A percentile compares a stretch with the other conserved stretches of the same genome.
Evolutionary conservation across 92 coral and sea anemone genomes (phyloP).

Genomic region (Epizoanthus stellaris): DNA sequence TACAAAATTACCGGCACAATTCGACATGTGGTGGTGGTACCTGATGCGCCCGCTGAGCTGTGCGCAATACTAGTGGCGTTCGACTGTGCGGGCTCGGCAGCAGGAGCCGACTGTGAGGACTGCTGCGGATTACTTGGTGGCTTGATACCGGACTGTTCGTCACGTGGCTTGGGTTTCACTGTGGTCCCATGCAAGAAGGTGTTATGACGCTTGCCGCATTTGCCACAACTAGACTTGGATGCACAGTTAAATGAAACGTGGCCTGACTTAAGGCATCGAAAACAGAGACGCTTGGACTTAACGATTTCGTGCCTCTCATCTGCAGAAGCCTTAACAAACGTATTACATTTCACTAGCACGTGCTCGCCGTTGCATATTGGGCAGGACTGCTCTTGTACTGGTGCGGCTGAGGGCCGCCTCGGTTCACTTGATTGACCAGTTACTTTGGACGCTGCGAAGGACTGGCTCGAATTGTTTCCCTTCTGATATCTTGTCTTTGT

Average conservation of each 20-base stretch:
- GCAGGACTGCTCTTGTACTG: constrained; percentile 24
- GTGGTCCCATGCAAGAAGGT: constrained; percentile 57
- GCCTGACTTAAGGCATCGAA: constrained; percentile 54
- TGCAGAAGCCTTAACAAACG: constrained; percentile 27
- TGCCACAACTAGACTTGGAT: constrained; percentile 38
- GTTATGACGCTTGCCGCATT: constrained; percentile 67
- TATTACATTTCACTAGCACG: constrained; percentile 49
- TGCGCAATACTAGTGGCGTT: no score
- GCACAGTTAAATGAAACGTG: constrained; percentile 54
- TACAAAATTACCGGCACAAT: constrained; percentile 55
- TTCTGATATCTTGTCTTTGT: background rate
- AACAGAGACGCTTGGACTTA: constrained; percentile 56
- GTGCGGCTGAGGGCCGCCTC: background rate
- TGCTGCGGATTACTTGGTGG: no score
- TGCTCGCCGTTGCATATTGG: constrained; percentile 61
- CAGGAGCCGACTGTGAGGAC: no score
- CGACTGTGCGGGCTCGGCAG: no score
- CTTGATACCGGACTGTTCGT: no score
- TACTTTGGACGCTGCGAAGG: constrained; percentile 13
- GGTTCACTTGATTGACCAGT: background rate
- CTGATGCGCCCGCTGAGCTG: no score
- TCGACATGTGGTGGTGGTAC: background rate
- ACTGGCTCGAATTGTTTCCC: background rate
- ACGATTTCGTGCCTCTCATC: constrained; percentile 53
- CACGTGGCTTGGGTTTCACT: constrained; percentile 24